These are phyloP conservation scores for Operophtera brumata DNA, from an alignment of 2,888 invertebrate species.

Conservation along the genomic window DNA sequence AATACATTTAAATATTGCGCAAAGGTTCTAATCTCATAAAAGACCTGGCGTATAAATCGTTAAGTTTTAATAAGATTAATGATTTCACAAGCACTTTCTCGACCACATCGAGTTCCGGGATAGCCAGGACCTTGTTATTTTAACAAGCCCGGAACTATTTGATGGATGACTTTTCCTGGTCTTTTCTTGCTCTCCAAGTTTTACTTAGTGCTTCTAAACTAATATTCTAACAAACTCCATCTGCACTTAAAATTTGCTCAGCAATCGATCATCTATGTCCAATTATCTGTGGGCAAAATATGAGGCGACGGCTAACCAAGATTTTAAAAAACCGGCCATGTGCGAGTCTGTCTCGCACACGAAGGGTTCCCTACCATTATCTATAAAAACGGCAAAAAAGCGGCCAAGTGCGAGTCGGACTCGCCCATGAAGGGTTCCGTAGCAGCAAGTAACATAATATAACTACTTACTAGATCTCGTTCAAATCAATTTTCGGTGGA, in stretches of 20 bases:
- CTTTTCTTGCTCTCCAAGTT: slow-evolving; percentile 55
- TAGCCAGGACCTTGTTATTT: slow-evolving; percentile 51
- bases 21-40: too few relatives aligned
- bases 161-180: slow-evolving; percentile 65
- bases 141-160: slow-evolving; percentile 56
- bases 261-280: slow-evolving; percentile 69
- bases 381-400: too few relatives aligned
- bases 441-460: too few relatives aligned
- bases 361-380: too few relatives aligned
- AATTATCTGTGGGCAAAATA: slow-evolving; percentile 56
- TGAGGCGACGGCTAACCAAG: slow-evolving; percentile 11
- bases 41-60: not conserved
- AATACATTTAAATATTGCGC: too few relatives aligned
- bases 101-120: slow-evolving; percentile 17
- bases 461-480: too few relatives aligned
- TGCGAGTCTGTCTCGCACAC: too few relatives aligned
- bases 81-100: slow-evolving; percentile 3
- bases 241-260: slow-evolving; percentile 57
- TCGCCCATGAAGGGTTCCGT: too few relatives aligned
- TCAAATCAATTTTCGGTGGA: too few relatives aligned
- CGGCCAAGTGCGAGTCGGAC: too few relatives aligned
- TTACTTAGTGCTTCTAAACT: slow-evolving; percentile 63
- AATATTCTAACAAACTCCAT: slow-evolving; percentile 61
- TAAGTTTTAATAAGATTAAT: not conserved
- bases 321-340: too few relatives aligned